Conservation (phyloP, 2,113 vertebrate genomes). For the Gadus chalcogrammus region DNA sequence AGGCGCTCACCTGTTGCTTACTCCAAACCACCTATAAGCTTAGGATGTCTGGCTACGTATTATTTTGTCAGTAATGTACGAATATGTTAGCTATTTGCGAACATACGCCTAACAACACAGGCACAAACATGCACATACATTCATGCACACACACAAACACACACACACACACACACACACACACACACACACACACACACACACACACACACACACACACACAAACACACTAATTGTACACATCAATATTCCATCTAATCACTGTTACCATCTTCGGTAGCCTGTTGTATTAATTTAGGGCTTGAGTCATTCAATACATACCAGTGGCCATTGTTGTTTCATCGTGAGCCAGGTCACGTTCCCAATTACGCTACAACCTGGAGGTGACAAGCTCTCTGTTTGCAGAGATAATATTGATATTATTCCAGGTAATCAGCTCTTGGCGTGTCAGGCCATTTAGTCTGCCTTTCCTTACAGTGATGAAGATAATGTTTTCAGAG, state of each 20-base stretch:
- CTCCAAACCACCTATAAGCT: too few species aligned
- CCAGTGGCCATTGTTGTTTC: slow-evolving; percentile 38
- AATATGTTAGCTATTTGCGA: too few species aligned
- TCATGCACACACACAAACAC: too few species aligned
- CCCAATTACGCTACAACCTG: slow-evolving; percentile 64
- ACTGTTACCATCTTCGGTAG: slow-evolving; percentile 44
- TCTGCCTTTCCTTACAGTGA: slow-evolving; percentile 16
- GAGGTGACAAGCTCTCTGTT: slow-evolving; percentile 59
- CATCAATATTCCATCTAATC: slow-evolving; percentile 26
- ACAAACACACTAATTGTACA: not conserved
- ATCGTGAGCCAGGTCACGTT: slow-evolving; percentile 54
- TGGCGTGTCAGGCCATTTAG: slow-evolving; percentile 13
- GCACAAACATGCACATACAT: too few species aligned
- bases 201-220: slow-evolving; percentile 10
- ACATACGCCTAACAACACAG: too few species aligned
- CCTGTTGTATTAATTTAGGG: slow-evolving; percentile 51
- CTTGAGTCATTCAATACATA: slow-evolving; percentile 51
- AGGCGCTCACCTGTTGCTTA: too few species aligned
- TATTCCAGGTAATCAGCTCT: slow-evolving; percentile 53
- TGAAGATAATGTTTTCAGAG: slow-evolving; percentile 8
- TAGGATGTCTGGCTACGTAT: too few species aligned
- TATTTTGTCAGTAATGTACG: too few species aligned
- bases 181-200: slow-evolving; percentile 14
- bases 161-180: slow-evolving; percentile 8
- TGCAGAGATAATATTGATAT: slow-evolving; percentile 65